These are phyloP conservation scores for Griposia aprilina DNA, from an alignment of 2,888 invertebrate species.

Conservation along the genomic window DNA sequence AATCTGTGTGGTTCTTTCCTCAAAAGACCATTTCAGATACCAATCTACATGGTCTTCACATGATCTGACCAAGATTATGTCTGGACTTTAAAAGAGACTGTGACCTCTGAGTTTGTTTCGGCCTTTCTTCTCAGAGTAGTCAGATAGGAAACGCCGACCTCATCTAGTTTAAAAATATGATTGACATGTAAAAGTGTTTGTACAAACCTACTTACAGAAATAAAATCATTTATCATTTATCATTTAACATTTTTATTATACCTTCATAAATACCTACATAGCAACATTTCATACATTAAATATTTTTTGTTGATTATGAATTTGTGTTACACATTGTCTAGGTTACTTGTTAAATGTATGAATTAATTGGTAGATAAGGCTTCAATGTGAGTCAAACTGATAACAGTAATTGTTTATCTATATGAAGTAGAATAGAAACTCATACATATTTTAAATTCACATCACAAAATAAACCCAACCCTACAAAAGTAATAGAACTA, in stretches of 20 bases:
- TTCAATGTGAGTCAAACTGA: conserved; percentile 43
- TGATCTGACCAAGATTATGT: too few species aligned
- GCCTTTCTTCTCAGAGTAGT: too few species aligned
- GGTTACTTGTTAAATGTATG: conserved; percentile 43
- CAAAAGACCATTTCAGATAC: too few species aligned
- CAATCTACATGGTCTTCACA: too few species aligned
- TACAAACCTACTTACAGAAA: too few species aligned
- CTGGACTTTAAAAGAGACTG: too few species aligned
- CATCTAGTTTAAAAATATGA: too few species aligned
- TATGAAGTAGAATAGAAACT: conserved; percentile 15
- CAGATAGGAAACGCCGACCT: too few species aligned
- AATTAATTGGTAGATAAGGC: conserved; percentile 62
- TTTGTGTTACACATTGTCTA: conserved; percentile 33
- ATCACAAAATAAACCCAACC: conserved; percentile 39
- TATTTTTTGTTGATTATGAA: conserved; percentile 41
- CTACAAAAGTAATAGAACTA: background rate
- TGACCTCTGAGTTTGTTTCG: too few species aligned
- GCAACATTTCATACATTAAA: conserved; percentile 49
- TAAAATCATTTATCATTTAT: too few species aligned
- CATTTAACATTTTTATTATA: conserved; percentile 56
- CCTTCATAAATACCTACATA: conserved; percentile 45
- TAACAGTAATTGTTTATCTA: conserved; percentile 44
- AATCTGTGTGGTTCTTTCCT: too few species aligned
- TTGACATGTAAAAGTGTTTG: too few species aligned
- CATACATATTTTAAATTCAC: conserved; percentile 28